Conservation (phyloP, 2,113 vertebrate genomes). For the Nothobranchius kuhntae region DNA sequence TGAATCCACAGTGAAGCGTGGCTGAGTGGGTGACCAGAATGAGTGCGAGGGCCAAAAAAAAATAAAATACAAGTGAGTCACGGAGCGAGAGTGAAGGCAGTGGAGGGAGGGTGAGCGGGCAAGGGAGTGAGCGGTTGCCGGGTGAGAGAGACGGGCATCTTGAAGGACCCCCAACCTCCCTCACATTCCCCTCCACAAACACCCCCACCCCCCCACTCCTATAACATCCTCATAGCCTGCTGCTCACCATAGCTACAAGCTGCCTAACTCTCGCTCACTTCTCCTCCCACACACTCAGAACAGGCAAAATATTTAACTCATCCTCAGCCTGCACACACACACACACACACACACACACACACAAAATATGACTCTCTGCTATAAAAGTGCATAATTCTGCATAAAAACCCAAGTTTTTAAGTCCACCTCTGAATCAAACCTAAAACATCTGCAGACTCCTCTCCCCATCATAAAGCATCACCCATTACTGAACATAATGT, state of each 20-base stretch:
- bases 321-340: not conserved
- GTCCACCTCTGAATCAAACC: not conserved
- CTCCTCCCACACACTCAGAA: constrained; percentile 61
- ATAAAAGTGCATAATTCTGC: not conserved
- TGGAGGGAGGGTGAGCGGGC: constrained; percentile 27
- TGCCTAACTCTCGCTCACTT: constrained; percentile 58
- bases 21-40: constrained; percentile 59
- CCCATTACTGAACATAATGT: constrained; percentile 52
- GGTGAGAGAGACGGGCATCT: constrained; percentile 80
- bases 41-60: constrained; percentile 41
- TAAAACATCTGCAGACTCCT: constrained; percentile 13
- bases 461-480: constrained; percentile 46
- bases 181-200: constrained; percentile 61
- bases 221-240: constrained; percentile 64
- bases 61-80: constrained; percentile 47
- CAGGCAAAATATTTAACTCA: constrained; percentile 2
- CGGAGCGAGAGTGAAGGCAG: constrained; percentile 44
- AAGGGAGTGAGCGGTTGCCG: constrained; percentile 67
- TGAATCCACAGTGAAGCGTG: constrained; percentile 39
- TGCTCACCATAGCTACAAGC: constrained; percentile 69
- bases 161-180: constrained; percentile 68
- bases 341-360: not conserved
- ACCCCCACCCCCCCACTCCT: constrained; percentile 53
- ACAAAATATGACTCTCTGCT: not conserved
- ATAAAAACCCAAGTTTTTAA: not conserved